Evolutionary conservation across 2,797 vertebrate genomes (phyloP).

Genomic region (Oreochromis mossambicus): DNA sequence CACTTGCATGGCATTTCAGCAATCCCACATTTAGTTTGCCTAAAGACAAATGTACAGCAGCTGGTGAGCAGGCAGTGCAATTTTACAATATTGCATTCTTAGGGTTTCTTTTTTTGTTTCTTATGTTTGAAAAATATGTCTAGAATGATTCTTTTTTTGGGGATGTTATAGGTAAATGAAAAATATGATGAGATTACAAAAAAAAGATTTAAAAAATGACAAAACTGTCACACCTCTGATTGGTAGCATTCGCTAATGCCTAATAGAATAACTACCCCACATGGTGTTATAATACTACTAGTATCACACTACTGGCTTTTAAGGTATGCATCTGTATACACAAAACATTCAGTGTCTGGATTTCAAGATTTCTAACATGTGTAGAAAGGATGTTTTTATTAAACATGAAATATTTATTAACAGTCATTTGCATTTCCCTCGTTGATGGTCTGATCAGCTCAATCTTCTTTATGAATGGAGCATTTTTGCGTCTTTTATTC

Average conservation of each 20-base stretch:
- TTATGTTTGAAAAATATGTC: neutral
- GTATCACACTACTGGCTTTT: neutral
- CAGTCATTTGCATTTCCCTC: neutral
- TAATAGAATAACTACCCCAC: neutral
- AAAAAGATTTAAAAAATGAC: neutral
- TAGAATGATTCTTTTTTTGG: neutral
- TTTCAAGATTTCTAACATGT: neutral
- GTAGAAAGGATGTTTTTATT: neutral
- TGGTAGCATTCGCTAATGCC: neutral
- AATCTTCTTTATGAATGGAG: neutral
- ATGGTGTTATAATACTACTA: neutral
- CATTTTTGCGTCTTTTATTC: neutral
- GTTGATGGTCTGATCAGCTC: neutral
- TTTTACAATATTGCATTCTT: neutral
- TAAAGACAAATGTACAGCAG: constrained; percentile 24
- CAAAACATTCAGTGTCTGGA: neutral
- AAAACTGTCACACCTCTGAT: neutral
- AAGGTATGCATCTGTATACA: neutral
- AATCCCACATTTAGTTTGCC: constrained; percentile 3
- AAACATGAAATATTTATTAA: neutral
- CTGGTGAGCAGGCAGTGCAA: neutral
- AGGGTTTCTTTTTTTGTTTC: neutral
- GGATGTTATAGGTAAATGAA: neutral
- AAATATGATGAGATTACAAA: neutral
- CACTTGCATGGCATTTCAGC: constrained; percentile 18